These are phyloP conservation scores for Anguilla marmorata DNA, from an alignment of 2,797 vertebrate species.

Conservation along the genomic window DNA sequence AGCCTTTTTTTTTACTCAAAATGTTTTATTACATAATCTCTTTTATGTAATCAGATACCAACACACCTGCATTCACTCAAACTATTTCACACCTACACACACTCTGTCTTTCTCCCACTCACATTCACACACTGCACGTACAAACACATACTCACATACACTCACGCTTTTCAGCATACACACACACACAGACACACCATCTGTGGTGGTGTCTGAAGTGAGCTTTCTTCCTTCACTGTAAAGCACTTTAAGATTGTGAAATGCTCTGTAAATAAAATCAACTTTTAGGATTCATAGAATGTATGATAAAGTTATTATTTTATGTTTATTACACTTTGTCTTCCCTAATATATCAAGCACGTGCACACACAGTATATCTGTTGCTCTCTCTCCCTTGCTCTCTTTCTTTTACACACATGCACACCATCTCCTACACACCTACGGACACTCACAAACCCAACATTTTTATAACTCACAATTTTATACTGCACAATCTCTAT, in stretches of 20 bases:
- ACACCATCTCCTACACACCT: too few relatives aligned
- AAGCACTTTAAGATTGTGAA: not conserved
- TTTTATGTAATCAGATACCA: too few relatives aligned
- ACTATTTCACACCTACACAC: not conserved
- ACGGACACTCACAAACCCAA: too few relatives aligned
- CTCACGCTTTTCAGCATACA: not conserved
- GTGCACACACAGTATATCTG: not conserved
- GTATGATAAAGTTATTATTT: too few relatives aligned
- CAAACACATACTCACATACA: not conserved
- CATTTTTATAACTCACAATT: too few relatives aligned
- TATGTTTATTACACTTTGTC: not conserved
- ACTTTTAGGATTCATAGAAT: not conserved
- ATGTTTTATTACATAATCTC: too few relatives aligned
- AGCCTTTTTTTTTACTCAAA: not conserved
- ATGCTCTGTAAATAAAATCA: not conserved
- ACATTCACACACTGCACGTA: not conserved
- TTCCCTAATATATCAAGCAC: not conserved
- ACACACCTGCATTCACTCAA: too few relatives aligned
- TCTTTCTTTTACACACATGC: not conserved
- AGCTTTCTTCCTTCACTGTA: not conserved
- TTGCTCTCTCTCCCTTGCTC: slow-evolving; percentile 16
- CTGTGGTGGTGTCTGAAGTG: not conserved
- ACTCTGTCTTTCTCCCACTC: not conserved
- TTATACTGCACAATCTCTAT: too few relatives aligned
- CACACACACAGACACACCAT: not conserved